Base-by-base conservation (phyloP, 92 coral and sea anemone species). In the Porites lobata region DNA sequence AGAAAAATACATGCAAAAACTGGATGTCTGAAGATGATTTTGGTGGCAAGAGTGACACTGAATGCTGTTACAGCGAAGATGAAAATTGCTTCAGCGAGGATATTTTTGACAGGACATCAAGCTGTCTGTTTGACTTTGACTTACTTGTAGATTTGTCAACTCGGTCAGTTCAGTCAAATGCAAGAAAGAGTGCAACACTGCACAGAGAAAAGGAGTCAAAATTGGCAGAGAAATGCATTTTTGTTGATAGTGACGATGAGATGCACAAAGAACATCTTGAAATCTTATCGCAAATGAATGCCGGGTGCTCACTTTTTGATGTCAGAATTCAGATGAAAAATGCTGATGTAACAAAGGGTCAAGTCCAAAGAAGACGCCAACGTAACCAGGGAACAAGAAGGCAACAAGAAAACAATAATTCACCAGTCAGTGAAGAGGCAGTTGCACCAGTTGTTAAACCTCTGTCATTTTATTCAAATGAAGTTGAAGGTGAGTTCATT, bases 161-260 rank as follows among this genome's bases (percentile, higher is more conserved):
- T 22, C 26, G 65, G 52, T 8, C 68, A 26, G 19, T 24, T 57
- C 24, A 59, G 59, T 9, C 22, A 29, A 47, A 32, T 59, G 26
- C 52, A 7, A 10, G 4, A 7, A 69, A 54, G 21, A 17, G n/a
- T 61, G 50, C 24, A 8, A 69, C 47, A 8, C 29, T 29, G 66
- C 50, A 13, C 47, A 8, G 32, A 29, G n/a, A 53, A 24, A 24
- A 14, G 8, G 54, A 54, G 13, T 50, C 50, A 24, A 32, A 4
- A 6, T 56, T 29, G 12, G 7, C 47, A 68, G 32, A 22, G 67
- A 82, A 80, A 66, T 83, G 86, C 52, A 64, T 85, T 52, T 80
- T 51, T 79, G 75, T 85, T n/a, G 90, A 79, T 8, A 75, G 50
- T 22, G 86, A 85, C 2, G 54, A 54, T 14, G 79, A 83, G 75